Conservation (phyloP, 2,113 vertebrate species). For the Anhinga anhinga region DNA sequence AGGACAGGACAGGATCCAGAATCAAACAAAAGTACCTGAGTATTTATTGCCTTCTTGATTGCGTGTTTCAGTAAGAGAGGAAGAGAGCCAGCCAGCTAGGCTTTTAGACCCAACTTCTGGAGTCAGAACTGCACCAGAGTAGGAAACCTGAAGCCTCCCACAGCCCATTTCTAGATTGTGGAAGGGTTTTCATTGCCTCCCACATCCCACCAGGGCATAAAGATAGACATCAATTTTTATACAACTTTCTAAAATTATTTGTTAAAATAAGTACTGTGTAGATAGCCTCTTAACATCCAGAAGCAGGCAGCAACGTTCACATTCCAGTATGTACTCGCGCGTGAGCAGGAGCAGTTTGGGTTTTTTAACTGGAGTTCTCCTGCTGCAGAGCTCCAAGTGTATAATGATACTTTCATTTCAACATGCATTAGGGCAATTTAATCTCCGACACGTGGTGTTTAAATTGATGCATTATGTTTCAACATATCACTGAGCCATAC, state of each 20-base stretch:
- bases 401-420: neutral
- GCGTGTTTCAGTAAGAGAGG: neutral
- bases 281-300: neutral
- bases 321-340: neutral
- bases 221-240: neutral
- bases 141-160: slow-evolving; percentile 20
- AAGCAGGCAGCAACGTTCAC: neutral
- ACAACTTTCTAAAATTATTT: slow-evolving; percentile 12
- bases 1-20: neutral
- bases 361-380: neutral
- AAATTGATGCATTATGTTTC: neutral
- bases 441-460: neutral
- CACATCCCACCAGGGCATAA: neutral
- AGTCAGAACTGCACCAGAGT: neutral
- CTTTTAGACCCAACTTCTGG: slow-evolving; percentile 1
- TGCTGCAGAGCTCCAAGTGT: neutral
- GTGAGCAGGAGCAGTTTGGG: neutral
- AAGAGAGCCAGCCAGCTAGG: neutral
- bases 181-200: neutral
- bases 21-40: neutral
- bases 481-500: neutral
- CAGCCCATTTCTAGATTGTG: neutral
- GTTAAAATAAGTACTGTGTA: neutral
- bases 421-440: neutral
- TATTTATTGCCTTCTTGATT: neutral